Percentiles rank a stretch among this genome's conserved stretches.
These are phyloP conservation scores for Stigmatopora nigra DNA, from an alignment of 2,113 vertebrate species.

Conservation along the genomic window DNA sequence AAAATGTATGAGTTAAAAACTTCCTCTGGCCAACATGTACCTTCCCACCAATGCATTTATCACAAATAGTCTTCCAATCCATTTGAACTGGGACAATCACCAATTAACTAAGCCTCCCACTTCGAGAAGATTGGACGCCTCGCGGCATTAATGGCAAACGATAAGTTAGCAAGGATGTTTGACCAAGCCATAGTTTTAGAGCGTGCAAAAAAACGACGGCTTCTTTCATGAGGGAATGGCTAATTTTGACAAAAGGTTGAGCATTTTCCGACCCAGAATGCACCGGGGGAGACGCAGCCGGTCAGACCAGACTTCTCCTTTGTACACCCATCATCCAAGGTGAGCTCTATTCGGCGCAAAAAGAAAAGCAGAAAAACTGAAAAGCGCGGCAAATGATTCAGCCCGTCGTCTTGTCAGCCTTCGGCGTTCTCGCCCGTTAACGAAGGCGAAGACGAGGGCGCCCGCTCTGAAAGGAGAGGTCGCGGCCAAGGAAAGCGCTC, in stretches of 20 bases:
- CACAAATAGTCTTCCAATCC: too few species aligned
- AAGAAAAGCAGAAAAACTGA: background rate
- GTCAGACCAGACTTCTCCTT: constrained; percentile 8
- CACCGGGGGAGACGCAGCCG: constrained; percentile 12
- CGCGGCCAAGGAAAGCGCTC: background rate
- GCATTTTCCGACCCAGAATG: constrained; percentile 24
- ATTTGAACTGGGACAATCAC: too few species aligned
- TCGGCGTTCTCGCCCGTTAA: background rate
- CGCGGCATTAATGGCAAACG: too few species aligned
- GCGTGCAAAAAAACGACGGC: too few species aligned
- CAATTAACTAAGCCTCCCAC: too few species aligned
- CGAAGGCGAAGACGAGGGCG: background rate
- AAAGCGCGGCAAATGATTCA: background rate
- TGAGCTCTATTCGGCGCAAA: constrained; percentile 2
- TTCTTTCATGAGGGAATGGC: background rate
- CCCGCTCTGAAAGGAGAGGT: background rate
- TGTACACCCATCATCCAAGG: background rate
- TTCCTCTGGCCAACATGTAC: too few species aligned
- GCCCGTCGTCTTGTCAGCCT: background rate
- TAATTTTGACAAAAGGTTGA: constrained; percentile 15
- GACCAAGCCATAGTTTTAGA: too few species aligned
- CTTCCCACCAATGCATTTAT: too few species aligned
- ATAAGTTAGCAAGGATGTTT: too few species aligned
- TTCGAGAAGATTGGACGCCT: too few species aligned
- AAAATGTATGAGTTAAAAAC: too few species aligned